phyloP scores from a whole-genome alignment of 1,140 invertebrate genomes.

The Papilio polyxenes region DNA sequence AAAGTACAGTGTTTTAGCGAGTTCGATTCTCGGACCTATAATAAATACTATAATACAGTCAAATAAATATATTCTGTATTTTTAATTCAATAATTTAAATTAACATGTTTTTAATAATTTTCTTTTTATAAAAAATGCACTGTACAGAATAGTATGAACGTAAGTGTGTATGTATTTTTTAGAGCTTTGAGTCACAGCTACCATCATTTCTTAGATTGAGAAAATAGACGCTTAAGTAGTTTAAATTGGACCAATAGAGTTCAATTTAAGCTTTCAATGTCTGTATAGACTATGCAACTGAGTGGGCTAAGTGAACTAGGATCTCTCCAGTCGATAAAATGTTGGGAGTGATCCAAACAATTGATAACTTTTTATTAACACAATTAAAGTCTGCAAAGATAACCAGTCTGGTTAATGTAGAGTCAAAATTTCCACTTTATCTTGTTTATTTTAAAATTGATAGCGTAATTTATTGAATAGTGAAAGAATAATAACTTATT shows the following conservation, averaged over 20 bases:
- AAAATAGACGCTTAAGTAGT: not conserved
- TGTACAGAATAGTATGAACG: not conserved
- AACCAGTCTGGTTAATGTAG: not conserved
- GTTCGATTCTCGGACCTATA: not conserved
- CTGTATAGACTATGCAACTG: not conserved
- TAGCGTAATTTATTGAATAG: not conserved
- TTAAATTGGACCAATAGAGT: constrained; percentile 29
- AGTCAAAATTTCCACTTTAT: not conserved
- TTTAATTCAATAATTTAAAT: too few relatives aligned
- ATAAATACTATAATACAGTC: too few relatives aligned
- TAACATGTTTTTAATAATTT: too few relatives aligned
- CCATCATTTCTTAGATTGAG: not conserved
- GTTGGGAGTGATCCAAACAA: not conserved
- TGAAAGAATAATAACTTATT: not conserved
- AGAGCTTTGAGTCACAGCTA: not conserved
- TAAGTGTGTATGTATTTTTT: not conserved
- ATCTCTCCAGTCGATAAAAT: not conserved
- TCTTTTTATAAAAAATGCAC: too few relatives aligned
- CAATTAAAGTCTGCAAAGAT: not conserved
- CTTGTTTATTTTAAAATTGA: not conserved
- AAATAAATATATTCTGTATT: too few relatives aligned
- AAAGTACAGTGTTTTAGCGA: not conserved
- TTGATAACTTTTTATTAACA: not conserved
- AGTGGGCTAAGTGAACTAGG: not conserved
- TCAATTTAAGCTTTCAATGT: not conserved